These are phyloP conservation scores for Micrasema minimum DNA, from an alignment of 1,140 invertebrate species.

Conservation along the genomic window DNA sequence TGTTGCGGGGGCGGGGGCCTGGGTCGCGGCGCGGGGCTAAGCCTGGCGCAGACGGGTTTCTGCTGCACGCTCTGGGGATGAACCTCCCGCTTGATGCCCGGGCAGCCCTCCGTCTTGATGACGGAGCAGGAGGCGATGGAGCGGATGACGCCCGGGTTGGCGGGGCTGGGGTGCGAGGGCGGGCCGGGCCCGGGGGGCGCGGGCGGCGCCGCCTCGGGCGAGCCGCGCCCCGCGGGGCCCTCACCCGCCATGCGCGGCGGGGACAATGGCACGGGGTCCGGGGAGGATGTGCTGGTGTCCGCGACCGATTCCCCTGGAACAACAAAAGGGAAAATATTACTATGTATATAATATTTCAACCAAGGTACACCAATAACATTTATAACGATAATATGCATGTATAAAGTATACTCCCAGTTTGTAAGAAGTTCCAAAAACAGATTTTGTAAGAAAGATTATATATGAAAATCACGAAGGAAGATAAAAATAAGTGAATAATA, in stretches of 20 bases:
- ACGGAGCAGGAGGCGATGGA: conserved; percentile 65
- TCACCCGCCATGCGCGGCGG: conserved; percentile 76
- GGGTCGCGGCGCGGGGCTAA: conserved; percentile 69
- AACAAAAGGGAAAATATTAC: too few relatives aligned
- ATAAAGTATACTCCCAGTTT: too few relatives aligned
- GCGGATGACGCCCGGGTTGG: conserved; percentile 66
- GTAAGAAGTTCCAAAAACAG: too few relatives aligned
- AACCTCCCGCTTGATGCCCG: conserved; percentile 51
- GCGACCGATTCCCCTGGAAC: conserved; percentile 85
- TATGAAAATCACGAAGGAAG: too few relatives aligned
- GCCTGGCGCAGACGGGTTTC: conserved; percentile 55
- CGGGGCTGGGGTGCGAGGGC: conserved; percentile 67
- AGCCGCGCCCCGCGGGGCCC: conserved; percentile 64
- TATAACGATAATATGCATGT: too few relatives aligned
- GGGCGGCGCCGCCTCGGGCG: conserved; percentile 57
- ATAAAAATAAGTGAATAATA: too few relatives aligned
- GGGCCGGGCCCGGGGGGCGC: conserved; percentile 58
- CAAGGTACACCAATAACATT: too few relatives aligned
- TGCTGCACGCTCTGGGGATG: conserved; percentile 25
- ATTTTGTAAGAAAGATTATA: too few relatives aligned
- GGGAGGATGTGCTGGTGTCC: conserved; percentile 89
- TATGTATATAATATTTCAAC: too few relatives aligned
- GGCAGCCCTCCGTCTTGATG: conserved; percentile 62
- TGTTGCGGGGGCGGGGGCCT: conserved; percentile 70
- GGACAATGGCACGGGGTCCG: conserved; percentile 82